These are phyloP conservation scores for Crotalus adamanteus DNA, from an alignment of 2,797 vertebrate genomes.

Conservation along the genomic window DNA sequence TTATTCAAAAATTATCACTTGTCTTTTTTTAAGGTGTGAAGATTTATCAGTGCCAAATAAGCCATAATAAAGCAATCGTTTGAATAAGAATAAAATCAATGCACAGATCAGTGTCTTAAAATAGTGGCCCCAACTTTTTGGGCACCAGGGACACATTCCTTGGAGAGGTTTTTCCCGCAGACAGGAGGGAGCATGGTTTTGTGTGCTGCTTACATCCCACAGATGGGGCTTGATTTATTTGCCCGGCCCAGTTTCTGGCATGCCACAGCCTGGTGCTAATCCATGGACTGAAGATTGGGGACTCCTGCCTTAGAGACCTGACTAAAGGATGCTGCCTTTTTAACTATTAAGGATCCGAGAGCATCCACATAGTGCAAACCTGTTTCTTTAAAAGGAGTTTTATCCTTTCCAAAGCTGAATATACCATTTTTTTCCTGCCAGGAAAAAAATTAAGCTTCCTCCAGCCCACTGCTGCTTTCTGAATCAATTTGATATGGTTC, in stretches of 20 bases:
- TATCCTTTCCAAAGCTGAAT: background rate
- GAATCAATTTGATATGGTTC: background rate
- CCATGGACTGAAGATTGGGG: too few species aligned
- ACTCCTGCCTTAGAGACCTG: background rate
- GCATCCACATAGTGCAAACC: background rate
- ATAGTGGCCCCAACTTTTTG: too few species aligned
- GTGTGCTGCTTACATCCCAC: too few species aligned
- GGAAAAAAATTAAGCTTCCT: background rate
- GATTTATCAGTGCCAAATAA: background rate
- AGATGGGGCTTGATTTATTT: too few species aligned
- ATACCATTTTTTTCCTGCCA: background rate
- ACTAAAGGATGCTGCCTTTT: background rate
- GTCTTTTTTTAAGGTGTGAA: background rate
- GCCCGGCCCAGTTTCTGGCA: too few species aligned
- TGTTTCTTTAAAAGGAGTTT: background rate
- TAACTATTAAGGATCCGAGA: background rate
- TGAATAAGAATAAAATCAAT: background rate
- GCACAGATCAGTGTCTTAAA: background rate
- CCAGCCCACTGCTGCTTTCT: background rate
- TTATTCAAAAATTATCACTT: background rate
- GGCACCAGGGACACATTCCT: too few species aligned
- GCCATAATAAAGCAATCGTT: background rate
- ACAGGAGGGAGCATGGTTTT: too few species aligned
- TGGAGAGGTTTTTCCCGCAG: too few species aligned
- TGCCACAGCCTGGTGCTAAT: too few species aligned